phyloP scores from a whole-genome alignment of 2,888 invertebrate genomes.

The Dynastes hyllus region DNA sequence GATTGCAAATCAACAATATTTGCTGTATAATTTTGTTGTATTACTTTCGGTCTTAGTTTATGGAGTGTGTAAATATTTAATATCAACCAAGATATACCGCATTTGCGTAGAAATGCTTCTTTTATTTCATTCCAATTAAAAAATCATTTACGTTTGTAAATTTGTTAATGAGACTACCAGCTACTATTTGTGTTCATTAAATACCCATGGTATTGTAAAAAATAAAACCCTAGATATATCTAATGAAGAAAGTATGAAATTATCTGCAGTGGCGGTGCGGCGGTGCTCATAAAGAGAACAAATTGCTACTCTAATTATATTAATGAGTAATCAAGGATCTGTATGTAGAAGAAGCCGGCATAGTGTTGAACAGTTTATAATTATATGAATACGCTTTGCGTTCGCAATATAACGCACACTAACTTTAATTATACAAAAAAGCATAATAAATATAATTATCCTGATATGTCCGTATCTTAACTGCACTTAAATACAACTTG shows the following conservation, averaged over 20 bases:
- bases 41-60: no score
- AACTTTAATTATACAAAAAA: constrained; percentile 9
- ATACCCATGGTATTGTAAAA: neutral
- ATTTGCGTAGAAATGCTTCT: neutral
- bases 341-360: constrained; percentile 12
- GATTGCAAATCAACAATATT: no score
- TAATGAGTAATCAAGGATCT: neutral
- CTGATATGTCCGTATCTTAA: neutral
- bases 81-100: no score
- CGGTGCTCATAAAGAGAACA: constrained; percentile 23
- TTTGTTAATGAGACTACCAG: neutral
- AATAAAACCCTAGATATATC: constrained; percentile 8
- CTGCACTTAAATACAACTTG: neutral
- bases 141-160: neutral
- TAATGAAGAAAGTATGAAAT: constrained; percentile 24
- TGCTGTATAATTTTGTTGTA: no score
- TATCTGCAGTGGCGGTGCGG: neutral
- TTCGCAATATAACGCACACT: constrained; percentile 6
- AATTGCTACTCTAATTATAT: constrained; percentile 14
- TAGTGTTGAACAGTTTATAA: constrained; percentile 3
- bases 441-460: neutral
- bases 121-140: neutral
- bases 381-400: constrained; percentile 5
- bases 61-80: no score
- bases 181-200: neutral